Percentiles rank a stretch among this genome's conserved stretches.
These are phyloP conservation scores for Turritopsis dohrnii DNA, from an alignment of 30 jellyfish, hydroid and myxozoan species.

Conservation along the genomic window DNA sequence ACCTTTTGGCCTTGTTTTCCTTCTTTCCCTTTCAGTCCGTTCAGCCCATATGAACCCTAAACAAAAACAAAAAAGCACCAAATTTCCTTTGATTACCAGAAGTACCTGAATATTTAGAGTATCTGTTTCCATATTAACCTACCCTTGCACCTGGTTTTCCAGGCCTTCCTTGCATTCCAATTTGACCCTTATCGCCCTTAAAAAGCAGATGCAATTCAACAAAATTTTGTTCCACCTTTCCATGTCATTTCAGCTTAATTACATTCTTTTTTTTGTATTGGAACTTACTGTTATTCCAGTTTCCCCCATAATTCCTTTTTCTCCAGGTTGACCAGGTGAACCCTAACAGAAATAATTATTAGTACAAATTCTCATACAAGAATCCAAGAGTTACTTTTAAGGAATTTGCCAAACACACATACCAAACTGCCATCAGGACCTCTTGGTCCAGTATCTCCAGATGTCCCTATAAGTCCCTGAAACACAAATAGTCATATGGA, in stretches of 20 bases:
- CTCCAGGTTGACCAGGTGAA: neutral
- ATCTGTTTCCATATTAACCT: neutral
- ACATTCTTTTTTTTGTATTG: neutral
- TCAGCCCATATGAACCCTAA: neutral
- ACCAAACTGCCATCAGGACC: slow-evolving; percentile 11
- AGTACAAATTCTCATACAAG: neutral
- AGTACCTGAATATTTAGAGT: neutral
- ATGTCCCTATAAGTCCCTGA: neutral
- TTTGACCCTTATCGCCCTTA: neutral
- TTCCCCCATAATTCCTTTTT: neutral
- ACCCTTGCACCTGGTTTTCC: slow-evolving; percentile 12
- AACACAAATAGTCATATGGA: neutral
- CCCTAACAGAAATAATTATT: neutral
- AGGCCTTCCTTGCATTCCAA: slow-evolving; percentile 2
- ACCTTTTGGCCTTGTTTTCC: slow-evolving; percentile 15
- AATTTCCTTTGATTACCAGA: neutral
- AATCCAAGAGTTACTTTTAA: neutral
- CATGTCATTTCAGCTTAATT: neutral
- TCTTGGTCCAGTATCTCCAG: slow-evolving; percentile 7
- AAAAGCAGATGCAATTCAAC: neutral
- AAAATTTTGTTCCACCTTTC: neutral
- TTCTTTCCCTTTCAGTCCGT: neutral
- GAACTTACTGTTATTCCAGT: neutral
- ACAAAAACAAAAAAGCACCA: neutral
- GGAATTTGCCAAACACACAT: neutral